Base-by-base conservation (phyloP, 2,888 invertebrate genomes). In the Dolichopus griseipennis region DNA sequence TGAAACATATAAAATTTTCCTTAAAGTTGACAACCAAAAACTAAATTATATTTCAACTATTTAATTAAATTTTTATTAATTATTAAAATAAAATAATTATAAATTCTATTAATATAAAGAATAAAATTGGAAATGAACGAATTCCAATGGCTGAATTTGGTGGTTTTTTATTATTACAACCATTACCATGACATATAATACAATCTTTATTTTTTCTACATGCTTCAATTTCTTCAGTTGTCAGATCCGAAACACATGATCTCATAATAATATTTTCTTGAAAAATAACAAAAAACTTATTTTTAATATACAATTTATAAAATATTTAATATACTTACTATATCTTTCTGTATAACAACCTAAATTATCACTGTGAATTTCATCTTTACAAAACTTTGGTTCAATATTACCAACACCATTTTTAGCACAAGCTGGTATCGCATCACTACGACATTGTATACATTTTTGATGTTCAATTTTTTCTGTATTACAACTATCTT, bases 391-490 rank as follows among this genome's bases (percentile, higher is more conserved):
- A 15, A 12, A 27, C 2, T 10, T 6, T 1, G 63, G 63, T 27
- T 63, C 27, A 8, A 63, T 27, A 12, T 63, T 27, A 8, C 10
- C 12, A 12, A 63, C 15, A 27, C 12, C 15, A 15, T 63, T 27
- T 18, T 63, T 4, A 27, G 27, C 10, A 63, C 63, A 63, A 12
- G 15, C 27, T 63, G 15, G 2, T 1, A 5, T 33, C 5, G 27
- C 27, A 63, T 63, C 63, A 63, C 63, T 63, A 63, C 63, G 63
- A 63, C 63, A 63, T 63, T 27, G 22, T n/a, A 27, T 18, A 63
- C 63, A 63, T 63, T 22, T 63, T 63, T 63, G 27, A 18, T 15
- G 22, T n/a, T 27, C 6, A 63, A 18, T 18, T 18, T 27, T 63
- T 27, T 63, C 63, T 27, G 3, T 18, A 63, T 63, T 63, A 63